phyloP scores from a whole-genome alignment of 2,888 invertebrate species.

The Acrobeloides nanus region DNA sequence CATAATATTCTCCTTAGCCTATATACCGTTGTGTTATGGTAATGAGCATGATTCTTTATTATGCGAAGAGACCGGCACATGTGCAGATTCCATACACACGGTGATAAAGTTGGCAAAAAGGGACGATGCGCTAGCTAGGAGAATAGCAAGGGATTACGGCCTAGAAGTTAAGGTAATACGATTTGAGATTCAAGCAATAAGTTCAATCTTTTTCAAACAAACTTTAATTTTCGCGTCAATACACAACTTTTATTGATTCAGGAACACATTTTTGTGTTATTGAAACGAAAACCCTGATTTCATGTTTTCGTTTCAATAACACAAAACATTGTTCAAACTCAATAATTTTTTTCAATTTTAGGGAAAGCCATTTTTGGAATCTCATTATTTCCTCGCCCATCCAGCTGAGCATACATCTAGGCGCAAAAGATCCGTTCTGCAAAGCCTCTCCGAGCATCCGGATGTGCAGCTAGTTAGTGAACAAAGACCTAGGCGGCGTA shows the following conservation, averaged over 20 bases:
- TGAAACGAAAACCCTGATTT: no score
- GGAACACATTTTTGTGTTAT: no score
- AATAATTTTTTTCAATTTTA: conserved; percentile 16
- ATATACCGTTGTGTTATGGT: no score
- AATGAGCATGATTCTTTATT: no score
- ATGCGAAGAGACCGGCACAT: no score
- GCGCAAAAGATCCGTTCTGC: conserved; percentile 34
- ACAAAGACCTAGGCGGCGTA: conserved; percentile 32
- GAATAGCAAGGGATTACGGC: conserved; percentile 42
- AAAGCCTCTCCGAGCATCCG: conserved; percentile 27
- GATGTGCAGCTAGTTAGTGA: conserved; percentile 33
- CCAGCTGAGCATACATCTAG: conserved; percentile 25
- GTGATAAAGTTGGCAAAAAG: conserved; percentile 44
- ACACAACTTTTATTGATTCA: not conserved
- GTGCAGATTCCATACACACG: no score
- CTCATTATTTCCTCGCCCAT: conserved; percentile 49
- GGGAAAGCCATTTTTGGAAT: conserved; percentile 48
- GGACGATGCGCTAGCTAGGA: conserved; percentile 43
- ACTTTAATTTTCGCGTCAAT: not conserved
- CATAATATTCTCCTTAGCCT: no score
- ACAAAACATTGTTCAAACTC: conserved; percentile 1
- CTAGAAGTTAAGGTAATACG: conserved; percentile 40
- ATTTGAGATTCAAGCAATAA: not conserved
- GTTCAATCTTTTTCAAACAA: not conserved
- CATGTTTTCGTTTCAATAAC: no score